Percentiles rank a stretch among this genome's conserved stretches.
These are phyloP conservation scores for Andrena camellia DNA, from an alignment of 2,888 invertebrate species.

Conservation along the genomic window DNA sequence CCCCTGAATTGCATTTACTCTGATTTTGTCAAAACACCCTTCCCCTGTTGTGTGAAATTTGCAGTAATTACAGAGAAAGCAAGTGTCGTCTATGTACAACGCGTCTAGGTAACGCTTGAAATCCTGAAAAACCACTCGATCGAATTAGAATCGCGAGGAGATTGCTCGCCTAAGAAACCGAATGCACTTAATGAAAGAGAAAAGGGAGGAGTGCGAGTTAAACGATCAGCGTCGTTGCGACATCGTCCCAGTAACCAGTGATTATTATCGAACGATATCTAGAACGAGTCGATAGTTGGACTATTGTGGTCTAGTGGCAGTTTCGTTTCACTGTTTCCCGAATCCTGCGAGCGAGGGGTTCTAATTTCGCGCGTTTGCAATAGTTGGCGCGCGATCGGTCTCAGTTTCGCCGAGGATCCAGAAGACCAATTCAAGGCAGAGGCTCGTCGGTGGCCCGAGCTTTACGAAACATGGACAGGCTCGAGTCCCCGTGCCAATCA, in stretches of 20 bases:
- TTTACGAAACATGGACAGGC: slow-evolving; percentile 19
- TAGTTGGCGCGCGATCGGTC: slow-evolving; percentile 57
- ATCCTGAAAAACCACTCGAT: too few relatives aligned
- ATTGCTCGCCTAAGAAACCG: too few relatives aligned
- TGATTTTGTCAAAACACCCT: too few relatives aligned
- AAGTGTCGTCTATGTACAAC: too few relatives aligned
- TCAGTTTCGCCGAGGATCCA: slow-evolving; percentile 57
- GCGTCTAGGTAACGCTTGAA: too few relatives aligned
- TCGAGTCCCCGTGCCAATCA: slow-evolving; percentile 57
- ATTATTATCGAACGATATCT: slow-evolving; percentile 24
- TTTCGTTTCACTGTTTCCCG: neutral
- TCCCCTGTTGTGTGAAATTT: too few relatives aligned
- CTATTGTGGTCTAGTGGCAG: slow-evolving; percentile 3
- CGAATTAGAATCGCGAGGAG: too few relatives aligned
- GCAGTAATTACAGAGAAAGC: too few relatives aligned
- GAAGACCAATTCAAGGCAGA: slow-evolving; percentile 69
- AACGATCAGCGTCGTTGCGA: slow-evolving; percentile 35
- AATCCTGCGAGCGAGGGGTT: slow-evolving; percentile 45
- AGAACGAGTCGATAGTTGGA: neutral
- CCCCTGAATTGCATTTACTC: neutral
- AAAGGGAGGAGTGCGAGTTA: neutral
- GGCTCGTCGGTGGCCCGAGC: slow-evolving; percentile 19
- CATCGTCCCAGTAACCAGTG: slow-evolving; percentile 33
- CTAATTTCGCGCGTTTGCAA: slow-evolving; percentile 69
- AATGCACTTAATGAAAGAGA: neutral